Evolutionary conservation across 2,113 vertebrate species (phyloP).

Genomic region (Caloenas nicobarica): DNA sequence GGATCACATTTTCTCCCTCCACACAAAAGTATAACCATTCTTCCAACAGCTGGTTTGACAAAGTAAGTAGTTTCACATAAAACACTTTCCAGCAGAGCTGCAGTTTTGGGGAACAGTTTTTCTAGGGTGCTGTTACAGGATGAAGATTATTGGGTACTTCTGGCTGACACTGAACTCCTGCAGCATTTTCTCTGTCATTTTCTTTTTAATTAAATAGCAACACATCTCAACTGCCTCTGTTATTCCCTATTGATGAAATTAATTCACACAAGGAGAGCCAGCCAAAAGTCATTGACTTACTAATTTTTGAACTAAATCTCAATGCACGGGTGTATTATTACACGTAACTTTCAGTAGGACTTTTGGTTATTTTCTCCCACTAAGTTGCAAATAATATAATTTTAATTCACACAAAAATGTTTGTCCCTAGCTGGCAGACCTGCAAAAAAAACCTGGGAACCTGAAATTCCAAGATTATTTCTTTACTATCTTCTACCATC

Average conservation of each 20-base stretch:
- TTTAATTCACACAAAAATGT: not conserved
- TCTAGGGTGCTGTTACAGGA: not conserved
- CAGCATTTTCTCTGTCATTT: not conserved
- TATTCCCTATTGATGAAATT: not conserved
- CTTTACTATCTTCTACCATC: not conserved
- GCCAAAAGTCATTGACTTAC: not conserved
- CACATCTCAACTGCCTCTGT: not conserved
- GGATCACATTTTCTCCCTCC: not conserved
- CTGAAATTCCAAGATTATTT: not conserved
- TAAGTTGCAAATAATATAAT: not conserved
- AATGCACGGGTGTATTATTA: not conserved
- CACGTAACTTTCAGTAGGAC: not conserved
- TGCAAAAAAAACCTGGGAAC: not conserved
- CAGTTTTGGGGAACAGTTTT: not conserved
- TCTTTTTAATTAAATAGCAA: not conserved
- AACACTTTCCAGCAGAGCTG: not conserved
- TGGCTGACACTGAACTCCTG: not conserved
- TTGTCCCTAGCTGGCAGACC: not conserved
- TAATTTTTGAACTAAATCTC: not conserved
- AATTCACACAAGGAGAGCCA: not conserved
- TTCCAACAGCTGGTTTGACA: not conserved
- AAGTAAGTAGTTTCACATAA: not conserved
- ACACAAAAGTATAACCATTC: not conserved
- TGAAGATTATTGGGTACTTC: not conserved
- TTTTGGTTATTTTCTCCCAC: not conserved